phyloP scores from a whole-genome alignment of 2,888 invertebrate genomes.

The Cinara cedri region DNA sequence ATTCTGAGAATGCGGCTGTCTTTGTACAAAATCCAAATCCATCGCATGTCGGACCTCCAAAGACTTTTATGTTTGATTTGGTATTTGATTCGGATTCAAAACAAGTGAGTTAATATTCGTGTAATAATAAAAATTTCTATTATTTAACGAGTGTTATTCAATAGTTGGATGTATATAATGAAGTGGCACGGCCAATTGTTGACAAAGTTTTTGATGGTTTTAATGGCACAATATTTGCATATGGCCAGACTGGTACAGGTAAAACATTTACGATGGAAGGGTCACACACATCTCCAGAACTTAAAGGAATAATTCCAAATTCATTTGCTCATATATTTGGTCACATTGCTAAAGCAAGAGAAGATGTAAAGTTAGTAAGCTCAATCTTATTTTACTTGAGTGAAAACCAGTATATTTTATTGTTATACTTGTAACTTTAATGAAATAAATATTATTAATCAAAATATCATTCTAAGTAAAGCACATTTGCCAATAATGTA shows the following conservation, averaged over 20 bases:
- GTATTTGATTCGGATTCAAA: conserved; percentile 87
- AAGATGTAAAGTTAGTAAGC: conserved; percentile 78
- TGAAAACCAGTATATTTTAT: too few relatives aligned
- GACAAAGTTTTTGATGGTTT: conserved; percentile 96
- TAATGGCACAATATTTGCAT: conserved; percentile 91
- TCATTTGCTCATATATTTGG: conserved; percentile 99
- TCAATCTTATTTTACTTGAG: background rate
- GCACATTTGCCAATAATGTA: too few relatives aligned
- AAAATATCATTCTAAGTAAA: too few relatives aligned
- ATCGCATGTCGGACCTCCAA: conserved; percentile 71
- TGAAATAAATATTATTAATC: too few relatives aligned
- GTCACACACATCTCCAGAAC: conserved; percentile 81
- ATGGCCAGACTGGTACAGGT: conserved; percentile 94
- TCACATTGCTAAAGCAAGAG: conserved; percentile 91
- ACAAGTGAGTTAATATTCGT: conserved; percentile 68
- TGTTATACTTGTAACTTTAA: too few relatives aligned
- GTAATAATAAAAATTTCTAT: conserved; percentile 41
- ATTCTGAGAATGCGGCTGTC: conserved; percentile 77
- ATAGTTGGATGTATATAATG: conserved; percentile 91
- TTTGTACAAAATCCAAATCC: conserved; percentile 73
- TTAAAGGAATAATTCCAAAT: conserved; percentile 96
- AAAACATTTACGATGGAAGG: conserved; percentile 99
- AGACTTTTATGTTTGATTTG: conserved; percentile 92
- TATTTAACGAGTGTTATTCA: conserved; percentile 18
- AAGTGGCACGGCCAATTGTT: conserved; percentile 94